Conservation (phyloP, 2,888 invertebrate genomes). For the Lochmaea crataegi region DNA sequence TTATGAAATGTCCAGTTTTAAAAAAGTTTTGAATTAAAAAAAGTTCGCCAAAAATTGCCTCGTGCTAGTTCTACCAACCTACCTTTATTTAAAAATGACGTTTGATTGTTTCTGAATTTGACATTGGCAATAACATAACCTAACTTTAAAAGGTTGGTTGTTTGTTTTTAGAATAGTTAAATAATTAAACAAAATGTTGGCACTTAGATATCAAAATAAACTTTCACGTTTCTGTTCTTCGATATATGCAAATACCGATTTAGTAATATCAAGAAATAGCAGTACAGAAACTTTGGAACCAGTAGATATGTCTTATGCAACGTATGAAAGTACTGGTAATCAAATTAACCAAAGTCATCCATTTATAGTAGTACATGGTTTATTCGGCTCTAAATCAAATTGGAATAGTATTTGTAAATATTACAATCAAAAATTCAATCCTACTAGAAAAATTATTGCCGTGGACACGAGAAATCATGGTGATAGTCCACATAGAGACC, state of each 20-base stretch:
- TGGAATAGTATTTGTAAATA: conserved; percentile 84
- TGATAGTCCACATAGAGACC: conserved; percentile 83
- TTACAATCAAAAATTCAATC: conserved; percentile 70
- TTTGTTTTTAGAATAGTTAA: too few relatives aligned
- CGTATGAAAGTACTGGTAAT: conserved; percentile 69
- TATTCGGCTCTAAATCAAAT: conserved; percentile 88
- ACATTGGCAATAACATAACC: too few relatives aligned
- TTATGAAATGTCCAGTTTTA: too few relatives aligned
- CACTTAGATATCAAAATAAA: background rate
- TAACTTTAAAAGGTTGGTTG: too few relatives aligned
- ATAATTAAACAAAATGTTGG: background rate
- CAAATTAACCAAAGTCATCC: conserved; percentile 64
- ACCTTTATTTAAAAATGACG: too few relatives aligned
- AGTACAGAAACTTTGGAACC: conserved; percentile 58
- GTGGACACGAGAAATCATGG: conserved; percentile 96
- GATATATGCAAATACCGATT: conserved; percentile 5
- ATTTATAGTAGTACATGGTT: conserved; percentile 87
- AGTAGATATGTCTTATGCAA: conserved; percentile 75
- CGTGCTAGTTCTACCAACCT: too few relatives aligned
- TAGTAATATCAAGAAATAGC: conserved; percentile 8
- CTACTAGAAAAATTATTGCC: conserved; percentile 77
- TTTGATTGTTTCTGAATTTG: too few relatives aligned
- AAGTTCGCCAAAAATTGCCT: too few relatives aligned
- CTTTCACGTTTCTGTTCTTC: background rate
- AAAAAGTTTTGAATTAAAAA: too few relatives aligned